These are phyloP conservation scores for Harpalus rufipes DNA, from an alignment of 2,888 invertebrate genomes.

Conservation along the genomic window DNA sequence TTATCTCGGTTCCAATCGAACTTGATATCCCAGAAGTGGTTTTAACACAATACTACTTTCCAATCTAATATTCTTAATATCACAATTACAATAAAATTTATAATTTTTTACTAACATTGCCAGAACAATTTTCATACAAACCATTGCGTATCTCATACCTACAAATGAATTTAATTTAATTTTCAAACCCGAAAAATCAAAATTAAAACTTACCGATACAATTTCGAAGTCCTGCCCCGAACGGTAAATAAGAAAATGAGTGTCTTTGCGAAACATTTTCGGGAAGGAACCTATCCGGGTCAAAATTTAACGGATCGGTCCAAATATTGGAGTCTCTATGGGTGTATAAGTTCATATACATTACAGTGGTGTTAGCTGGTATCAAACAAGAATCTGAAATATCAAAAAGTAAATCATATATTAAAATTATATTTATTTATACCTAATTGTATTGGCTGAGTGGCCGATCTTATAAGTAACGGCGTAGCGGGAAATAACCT, in stretches of 20 bases:
- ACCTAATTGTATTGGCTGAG: slow-evolving; percentile 62
- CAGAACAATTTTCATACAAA: slow-evolving; percentile 20
- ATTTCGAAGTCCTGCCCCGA: slow-evolving; percentile 34
- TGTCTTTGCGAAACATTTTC: slow-evolving; percentile 24
- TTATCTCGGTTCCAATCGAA: neutral
- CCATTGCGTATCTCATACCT: slow-evolving; percentile 29
- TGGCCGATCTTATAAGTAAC: slow-evolving; percentile 62
- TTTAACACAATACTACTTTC: slow-evolving; percentile 1
- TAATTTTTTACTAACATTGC: slow-evolving; percentile 4
- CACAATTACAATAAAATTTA: neutral
- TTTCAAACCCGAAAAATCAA: neutral
- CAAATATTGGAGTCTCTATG: slow-evolving; percentile 37
- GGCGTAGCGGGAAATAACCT: slow-evolving; percentile 80
- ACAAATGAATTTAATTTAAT: neutral
- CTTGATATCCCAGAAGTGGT: neutral
- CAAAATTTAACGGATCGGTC: slow-evolving; percentile 29
- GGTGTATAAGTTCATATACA: slow-evolving; percentile 1
- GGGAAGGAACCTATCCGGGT: slow-evolving; percentile 40
- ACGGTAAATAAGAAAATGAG: slow-evolving; percentile 32
- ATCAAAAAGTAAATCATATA: neutral
- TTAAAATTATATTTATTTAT: neutral
- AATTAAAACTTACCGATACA: slow-evolving; percentile 34
- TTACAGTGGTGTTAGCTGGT: slow-evolving; percentile 5
- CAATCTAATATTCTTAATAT: neutral
- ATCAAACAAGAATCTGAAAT: slow-evolving; percentile 23